phyloP scores from a whole-genome alignment of 2,113 vertebrate species.

The Neomonachus schauinslandi region DNA sequence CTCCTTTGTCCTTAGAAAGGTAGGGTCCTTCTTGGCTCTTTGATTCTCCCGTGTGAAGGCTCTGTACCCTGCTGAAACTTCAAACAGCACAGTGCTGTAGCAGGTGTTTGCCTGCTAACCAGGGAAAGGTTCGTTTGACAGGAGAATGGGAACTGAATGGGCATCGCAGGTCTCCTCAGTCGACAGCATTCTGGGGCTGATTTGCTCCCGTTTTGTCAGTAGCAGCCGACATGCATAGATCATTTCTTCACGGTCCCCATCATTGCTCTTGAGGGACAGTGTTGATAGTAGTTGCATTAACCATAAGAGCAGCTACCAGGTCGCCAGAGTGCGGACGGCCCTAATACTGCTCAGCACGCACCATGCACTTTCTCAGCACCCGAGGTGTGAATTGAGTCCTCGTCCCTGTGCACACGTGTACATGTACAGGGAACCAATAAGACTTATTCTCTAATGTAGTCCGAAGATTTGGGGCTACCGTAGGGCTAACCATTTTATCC shows the following conservation, averaged over 20 bases:
- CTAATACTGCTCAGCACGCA: fast-evolving
- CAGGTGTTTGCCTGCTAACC: constrained; percentile 52
- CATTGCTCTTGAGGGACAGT: not conserved
- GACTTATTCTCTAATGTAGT: not conserved
- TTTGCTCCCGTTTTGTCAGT: not conserved
- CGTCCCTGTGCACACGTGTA: not conserved
- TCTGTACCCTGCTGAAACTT: not conserved
- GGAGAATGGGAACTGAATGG: constrained; percentile 73
- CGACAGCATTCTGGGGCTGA: not conserved
- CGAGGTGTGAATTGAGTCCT: too few species aligned
- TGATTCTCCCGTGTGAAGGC: constrained; percentile 84
- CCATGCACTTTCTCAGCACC: not conserved
- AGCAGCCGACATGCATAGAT: fast-evolving
- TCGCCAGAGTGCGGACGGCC: not conserved
- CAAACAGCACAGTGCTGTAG: not conserved
- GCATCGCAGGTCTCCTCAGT: constrained; percentile 66
- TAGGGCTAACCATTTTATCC: not conserved
- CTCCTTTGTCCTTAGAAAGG: constrained; percentile 84
- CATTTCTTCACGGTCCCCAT: not conserved
- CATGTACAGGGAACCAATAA: not conserved
- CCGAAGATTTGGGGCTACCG: not conserved
- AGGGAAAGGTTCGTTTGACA: constrained; percentile 60
- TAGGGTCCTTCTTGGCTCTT: constrained; percentile 82
- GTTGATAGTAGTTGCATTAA: fast-evolving
- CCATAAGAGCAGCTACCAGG: fast-evolving